Evolutionary conservation across 2,888 invertebrate genomes (phyloP).

Genomic region (Hirtodrosophila cameraria): DNA sequence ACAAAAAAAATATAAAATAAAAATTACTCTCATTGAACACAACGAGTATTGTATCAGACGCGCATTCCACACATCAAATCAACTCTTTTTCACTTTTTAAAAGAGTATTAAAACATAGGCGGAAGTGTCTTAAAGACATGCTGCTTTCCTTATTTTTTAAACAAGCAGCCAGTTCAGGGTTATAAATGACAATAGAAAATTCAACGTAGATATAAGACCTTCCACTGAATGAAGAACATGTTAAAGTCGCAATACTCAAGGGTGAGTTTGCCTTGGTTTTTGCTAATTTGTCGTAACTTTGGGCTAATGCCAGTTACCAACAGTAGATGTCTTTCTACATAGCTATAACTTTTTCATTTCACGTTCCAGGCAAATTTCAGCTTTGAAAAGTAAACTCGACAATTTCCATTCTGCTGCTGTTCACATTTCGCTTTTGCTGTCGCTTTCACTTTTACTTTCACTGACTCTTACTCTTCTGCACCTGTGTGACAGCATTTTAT

Average conservation of each 20-base stretch:
- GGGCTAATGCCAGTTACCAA: conserved; percentile 37
- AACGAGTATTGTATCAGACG: too few species aligned
- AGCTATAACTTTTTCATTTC: conserved; percentile 54
- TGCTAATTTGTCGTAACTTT: conserved; percentile 60
- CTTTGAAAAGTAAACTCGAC: conserved; percentile 58
- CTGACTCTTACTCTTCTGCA: neutral
- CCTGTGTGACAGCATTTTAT: conserved; percentile 29
- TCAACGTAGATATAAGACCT: conserved; percentile 7
- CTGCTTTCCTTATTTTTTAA: too few species aligned
- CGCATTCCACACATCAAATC: too few species aligned
- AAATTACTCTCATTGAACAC: too few species aligned
- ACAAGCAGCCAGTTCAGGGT: neutral
- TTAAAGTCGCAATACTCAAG: conserved; percentile 6
- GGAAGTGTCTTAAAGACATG: conserved; percentile 7
- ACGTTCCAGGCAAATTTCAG: conserved; percentile 46
- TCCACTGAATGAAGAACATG: neutral
- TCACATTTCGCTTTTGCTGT: too few species aligned
- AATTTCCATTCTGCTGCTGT: conserved; percentile 34
- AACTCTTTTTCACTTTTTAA: too few species aligned
- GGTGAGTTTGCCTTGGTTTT: conserved; percentile 27
- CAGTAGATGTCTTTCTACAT: neutral
- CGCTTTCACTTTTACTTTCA: too few species aligned
- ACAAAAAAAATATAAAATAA: too few species aligned
- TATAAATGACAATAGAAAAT: conserved; percentile 15
- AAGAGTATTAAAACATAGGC: neutral